phyloP scores from a whole-genome alignment of 1,140 invertebrate genomes.

The fruit fly (Drosophila melanogaster) region DNA sequence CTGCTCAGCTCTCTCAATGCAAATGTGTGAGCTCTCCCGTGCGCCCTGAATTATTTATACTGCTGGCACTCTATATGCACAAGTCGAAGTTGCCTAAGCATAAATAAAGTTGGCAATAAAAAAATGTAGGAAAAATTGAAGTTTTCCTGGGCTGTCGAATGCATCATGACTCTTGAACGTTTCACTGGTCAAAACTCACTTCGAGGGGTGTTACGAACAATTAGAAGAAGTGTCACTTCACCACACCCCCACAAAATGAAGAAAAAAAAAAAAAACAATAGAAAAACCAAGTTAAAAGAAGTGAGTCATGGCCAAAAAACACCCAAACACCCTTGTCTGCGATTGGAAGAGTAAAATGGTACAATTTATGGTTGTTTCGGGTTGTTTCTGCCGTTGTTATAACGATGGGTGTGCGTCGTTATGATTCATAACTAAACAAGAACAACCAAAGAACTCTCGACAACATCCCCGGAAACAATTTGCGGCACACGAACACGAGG shows the following conservation, averaged over 20 bases:
- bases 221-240: constrained; percentile 72
- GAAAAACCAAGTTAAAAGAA: constrained; percentile 48
- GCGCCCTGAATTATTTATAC: constrained; percentile 79
- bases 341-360: constrained; percentile 42
- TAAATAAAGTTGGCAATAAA: constrained; percentile 48
- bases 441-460: constrained; percentile 50
- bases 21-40: constrained; percentile 62
- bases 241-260: constrained; percentile 24
- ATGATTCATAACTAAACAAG: constrained; percentile 81
- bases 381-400: constrained; percentile 45
- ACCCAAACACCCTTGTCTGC: constrained; percentile 27
- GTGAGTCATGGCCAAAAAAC: constrained; percentile 64
- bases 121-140: constrained; percentile 50
- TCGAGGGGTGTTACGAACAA: constrained; percentile 44
- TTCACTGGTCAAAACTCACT: constrained; percentile 32
- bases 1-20: constrained; percentile 62
- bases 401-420: constrained; percentile 58
- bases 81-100: constrained; percentile 33
- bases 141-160: constrained; percentile 29
- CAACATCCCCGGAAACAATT: constrained; percentile 82
- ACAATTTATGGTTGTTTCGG: constrained; percentile 60
- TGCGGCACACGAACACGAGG: constrained; percentile 76
- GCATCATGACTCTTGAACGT: constrained; percentile 64
- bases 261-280: constrained; percentile 15
- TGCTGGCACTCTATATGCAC: constrained; percentile 77